A percentile compares a stretch with the other conserved stretches of the same genome.
Evolutionary conservation across 2,888 invertebrate species (phyloP).

Genomic region (Meandrusa payeni): DNA sequence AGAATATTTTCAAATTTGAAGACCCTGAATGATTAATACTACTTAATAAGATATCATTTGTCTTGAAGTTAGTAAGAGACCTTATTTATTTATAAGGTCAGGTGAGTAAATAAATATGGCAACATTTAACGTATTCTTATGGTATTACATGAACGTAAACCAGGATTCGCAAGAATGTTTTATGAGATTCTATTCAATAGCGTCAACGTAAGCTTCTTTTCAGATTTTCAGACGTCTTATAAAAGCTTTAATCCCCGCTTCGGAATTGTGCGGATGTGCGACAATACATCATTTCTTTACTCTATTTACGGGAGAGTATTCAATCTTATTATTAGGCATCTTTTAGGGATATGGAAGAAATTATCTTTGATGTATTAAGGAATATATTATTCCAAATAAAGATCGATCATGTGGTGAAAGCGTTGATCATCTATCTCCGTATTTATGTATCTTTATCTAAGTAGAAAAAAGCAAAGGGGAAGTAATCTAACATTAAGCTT

Average conservation of each 20-base stretch:
- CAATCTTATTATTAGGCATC: slow-evolving; percentile 26
- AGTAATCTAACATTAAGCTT: no score
- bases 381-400: slow-evolving; percentile 16
- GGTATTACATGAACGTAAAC: slow-evolving; percentile 42
- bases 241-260: slow-evolving; percentile 52
- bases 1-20: no score
- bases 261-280: slow-evolving; percentile 42
- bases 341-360: slow-evolving; percentile 20
- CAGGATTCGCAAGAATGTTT: slow-evolving; percentile 49
- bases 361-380: slow-evolving; percentile 19
- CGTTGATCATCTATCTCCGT: slow-evolving; percentile 4
- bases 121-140: slow-evolving; percentile 35
- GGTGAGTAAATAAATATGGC: slow-evolving; percentile 25
- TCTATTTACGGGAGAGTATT: slow-evolving; percentile 26
- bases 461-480: no score
- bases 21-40: no score
- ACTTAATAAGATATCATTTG: no score
- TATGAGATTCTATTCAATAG: slow-evolving; percentile 52
- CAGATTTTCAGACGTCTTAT: slow-evolving; percentile 54
- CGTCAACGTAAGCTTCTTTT: slow-evolving; percentile 57
- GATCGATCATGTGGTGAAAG: slow-evolving; percentile 15
- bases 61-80: no score
- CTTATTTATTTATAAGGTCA: neutral
- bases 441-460: slow-evolving; percentile 1
- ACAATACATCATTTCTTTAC: slow-evolving; percentile 49